A percentile compares a stretch with the other conserved stretches of the same genome.
phyloP scores from a whole-genome alignment of 2,113 vertebrate genomes.

The Macquaria australasica region DNA sequence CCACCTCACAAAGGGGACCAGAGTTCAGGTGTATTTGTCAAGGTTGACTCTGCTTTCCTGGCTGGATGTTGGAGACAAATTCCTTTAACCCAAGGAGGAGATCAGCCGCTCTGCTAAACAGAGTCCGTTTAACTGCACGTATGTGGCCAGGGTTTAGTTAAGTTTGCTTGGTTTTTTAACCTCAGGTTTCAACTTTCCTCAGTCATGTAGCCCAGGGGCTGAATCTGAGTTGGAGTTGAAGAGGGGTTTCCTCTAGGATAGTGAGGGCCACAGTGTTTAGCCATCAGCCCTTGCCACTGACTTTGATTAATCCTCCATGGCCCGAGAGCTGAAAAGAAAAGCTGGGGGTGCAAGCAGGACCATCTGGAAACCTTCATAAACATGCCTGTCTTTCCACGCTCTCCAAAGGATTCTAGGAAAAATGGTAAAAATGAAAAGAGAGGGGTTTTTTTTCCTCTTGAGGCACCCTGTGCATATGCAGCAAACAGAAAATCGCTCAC shows the following conservation, averaged over 20 bases:
- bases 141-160: conserved; percentile 50
- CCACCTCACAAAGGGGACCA: conserved; percentile 27
- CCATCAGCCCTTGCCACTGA: conserved; percentile 79
- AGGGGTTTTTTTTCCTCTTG: conserved; percentile 74
- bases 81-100: conserved; percentile 54
- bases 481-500: conserved; percentile 59
- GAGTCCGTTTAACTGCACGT: conserved; percentile 56
- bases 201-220: conserved; percentile 64
- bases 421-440: conserved; percentile 86
- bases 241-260: conserved; percentile 69
- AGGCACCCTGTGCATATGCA: conserved; percentile 74
- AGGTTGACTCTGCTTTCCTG: conserved; percentile 46
- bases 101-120: conserved; percentile 57
- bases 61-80: conserved; percentile 46
- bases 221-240: conserved; percentile 61
- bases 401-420: conserved; percentile 88
- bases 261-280: conserved; percentile 77
- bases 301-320: conserved; percentile 87
- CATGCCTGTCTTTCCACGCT: conserved; percentile 86
- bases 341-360: conserved; percentile 81
- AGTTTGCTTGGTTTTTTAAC: conserved; percentile 66
- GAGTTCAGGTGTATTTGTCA: conserved; percentile 64
- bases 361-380: conserved; percentile 89
- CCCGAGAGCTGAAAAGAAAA: conserved; percentile 81
- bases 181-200: conserved; percentile 70